Base-by-base conservation (phyloP, 2,888 invertebrate species). In the Apamea anceps region DNA sequence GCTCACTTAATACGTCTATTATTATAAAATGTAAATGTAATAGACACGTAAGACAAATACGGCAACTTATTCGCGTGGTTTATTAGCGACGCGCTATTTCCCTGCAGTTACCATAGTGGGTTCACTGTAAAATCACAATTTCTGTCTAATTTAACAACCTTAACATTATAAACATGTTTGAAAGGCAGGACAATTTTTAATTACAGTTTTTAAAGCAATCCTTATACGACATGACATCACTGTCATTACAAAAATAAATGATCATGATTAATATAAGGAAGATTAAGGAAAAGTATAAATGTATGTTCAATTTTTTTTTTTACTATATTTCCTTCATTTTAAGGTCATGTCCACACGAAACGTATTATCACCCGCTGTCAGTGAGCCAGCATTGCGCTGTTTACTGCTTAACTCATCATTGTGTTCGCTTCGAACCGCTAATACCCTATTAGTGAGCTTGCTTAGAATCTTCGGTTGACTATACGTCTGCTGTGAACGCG, bases 101-200 rank as follows among this genome's bases (percentile, higher is more conserved):
- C n/a, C 37, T 48, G 37, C 21, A 48, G 32, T 48, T 7, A 62
- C 76, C 8, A n/a, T 45, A 48, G 57, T 45, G 45, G 45, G 18
- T 60, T 60, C 6, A 32, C 2, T 18, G 7, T 63, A 63, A 72
- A 72, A 62, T 62, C 18, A n/a, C 1, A 45, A 25, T 45, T 32
- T 77, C 18, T 48, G 21, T 7, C 25, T n/a, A 60, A 21, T 21
- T 45, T 18, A 13, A 18, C 18, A 25, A 45, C 25, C 32, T 75
- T 25, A 45, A 25, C 15, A 48, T 25, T 15, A 28, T 12, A 63
- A n/a, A 74, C 42, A 45, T 51, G 18, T 32, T 63, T 45, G 5
- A 57, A 71, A 66, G 18, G 6, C 60, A 51, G 21, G 51, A 72
- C 12, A 63, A 12, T 28, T n/a, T 70, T 42, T 57, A 80, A 70